Conservation (phyloP, 1,140 invertebrate species). For the Ceratina calcarata region DNA sequence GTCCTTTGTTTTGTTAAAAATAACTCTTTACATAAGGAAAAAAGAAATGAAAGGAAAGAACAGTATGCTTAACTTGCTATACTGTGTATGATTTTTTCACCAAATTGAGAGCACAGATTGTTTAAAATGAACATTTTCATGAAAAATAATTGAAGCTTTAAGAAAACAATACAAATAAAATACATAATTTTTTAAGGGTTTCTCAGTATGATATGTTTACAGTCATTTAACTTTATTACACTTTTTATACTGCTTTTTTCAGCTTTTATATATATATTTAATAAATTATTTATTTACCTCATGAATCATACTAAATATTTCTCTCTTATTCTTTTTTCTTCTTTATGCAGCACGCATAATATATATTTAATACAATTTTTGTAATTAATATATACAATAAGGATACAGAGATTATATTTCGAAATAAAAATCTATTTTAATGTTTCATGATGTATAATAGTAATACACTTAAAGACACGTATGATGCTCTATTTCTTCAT, state of each 20-base stretch:
- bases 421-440: constrained; percentile 38
- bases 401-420: constrained; percentile 13
- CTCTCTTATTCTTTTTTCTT: constrained; percentile 4
- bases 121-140: constrained; percentile 8
- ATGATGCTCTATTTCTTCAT: no score
- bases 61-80: background rate
- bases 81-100: background rate
- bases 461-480: constrained; percentile 17
- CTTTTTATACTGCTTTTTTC: constrained; percentile 31
- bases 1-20: constrained; percentile 36
- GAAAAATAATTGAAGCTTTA: constrained; percentile 13
- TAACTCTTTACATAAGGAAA: constrained; percentile 16
- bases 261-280: constrained; percentile 44
- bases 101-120: constrained; percentile 14
- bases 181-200: constrained; percentile 19
- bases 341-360: constrained; percentile 13
- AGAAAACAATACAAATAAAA: constrained; percentile 25
- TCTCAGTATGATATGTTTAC: constrained; percentile 17
- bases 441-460: constrained; percentile 10
- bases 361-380: constrained; percentile 15
- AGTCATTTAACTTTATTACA: constrained; percentile 24
- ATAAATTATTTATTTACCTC: constrained; percentile 50
- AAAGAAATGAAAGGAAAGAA: background rate
- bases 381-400: constrained; percentile 34
- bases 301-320: constrained; percentile 17